A percentile compares a stretch with the other conserved stretches of the same genome.
Evolutionary conservation across 2,888 invertebrate genomes (phyloP).

Genomic region (Neoitamus cyanurus): DNA sequence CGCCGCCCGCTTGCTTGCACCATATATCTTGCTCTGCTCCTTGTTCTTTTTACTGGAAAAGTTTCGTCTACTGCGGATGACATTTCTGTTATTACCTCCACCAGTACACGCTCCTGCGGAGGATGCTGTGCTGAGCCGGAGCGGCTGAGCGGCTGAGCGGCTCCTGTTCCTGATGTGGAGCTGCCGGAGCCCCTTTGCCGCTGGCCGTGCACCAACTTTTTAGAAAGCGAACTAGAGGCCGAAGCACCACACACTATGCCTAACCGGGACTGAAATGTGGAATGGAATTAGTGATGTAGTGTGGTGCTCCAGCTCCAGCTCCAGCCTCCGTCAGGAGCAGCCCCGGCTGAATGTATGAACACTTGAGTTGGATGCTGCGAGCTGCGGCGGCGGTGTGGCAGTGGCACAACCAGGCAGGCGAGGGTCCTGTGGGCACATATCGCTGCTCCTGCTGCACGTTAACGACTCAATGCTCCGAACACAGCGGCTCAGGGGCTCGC

Average conservation of each 20-base stretch:
- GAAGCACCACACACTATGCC: conserved; percentile 7
- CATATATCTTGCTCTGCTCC: conserved; percentile 28
- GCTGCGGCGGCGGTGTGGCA: not conserved
- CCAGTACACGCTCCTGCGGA: conserved; percentile 25
- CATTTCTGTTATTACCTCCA: conserved; percentile 52
- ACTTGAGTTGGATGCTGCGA: not conserved
- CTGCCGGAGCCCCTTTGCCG: not conserved
- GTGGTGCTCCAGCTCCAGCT: conserved; percentile 9
- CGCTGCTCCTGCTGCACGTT: not conserved
- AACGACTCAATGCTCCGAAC: conserved; percentile 8
- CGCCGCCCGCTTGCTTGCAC: not conserved
- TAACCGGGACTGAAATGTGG: conserved; percentile 3
- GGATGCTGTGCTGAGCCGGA: not conserved
- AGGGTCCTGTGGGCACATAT: not conserved
- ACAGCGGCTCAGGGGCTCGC: conserved; percentile 21
- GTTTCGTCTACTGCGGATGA: conserved; percentile 50
- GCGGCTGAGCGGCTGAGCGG: not conserved
- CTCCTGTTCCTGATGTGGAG: conserved; percentile 23
- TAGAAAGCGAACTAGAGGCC: not conserved
- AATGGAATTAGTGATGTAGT: conserved; percentile 33
- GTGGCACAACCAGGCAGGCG: not conserved
- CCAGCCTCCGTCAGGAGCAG: not conserved
- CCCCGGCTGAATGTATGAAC: conserved; percentile 16
- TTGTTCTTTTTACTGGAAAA: conserved; percentile 47
- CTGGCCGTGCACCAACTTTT: conserved; percentile 24